Percentiles rank a stretch among this genome's conserved stretches.
phyloP scores from a whole-genome alignment of 1,140 invertebrate species.

The Pogonus chalceus region DNA sequence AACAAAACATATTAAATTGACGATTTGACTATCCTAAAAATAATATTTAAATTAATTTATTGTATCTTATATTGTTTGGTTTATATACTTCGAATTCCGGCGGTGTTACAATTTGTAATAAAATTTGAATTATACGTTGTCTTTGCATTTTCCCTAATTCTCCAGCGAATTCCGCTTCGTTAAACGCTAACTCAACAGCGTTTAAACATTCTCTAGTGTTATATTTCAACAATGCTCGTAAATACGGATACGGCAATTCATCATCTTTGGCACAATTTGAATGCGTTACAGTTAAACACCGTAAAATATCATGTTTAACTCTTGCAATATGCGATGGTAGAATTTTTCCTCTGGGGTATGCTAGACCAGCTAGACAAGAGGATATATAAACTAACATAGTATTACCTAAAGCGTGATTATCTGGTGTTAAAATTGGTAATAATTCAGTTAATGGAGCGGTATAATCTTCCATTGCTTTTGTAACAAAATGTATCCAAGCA shows the following conservation, averaged over 20 bases:
- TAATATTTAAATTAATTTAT: constrained; percentile 11
- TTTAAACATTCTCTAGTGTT: constrained; percentile 86
- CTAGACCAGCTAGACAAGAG: constrained; percentile 84
- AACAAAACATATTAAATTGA: constrained; percentile 40
- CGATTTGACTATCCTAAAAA: constrained; percentile 39
- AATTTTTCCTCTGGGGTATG: constrained; percentile 80
- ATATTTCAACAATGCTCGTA: constrained; percentile 71
- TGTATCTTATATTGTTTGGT: constrained; percentile 18
- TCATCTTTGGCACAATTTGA: constrained; percentile 51
- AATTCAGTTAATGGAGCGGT: constrained; percentile 73
- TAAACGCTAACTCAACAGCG: constrained; percentile 78
- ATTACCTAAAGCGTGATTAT: constrained; percentile 62
- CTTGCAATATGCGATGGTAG: constrained; percentile 55
- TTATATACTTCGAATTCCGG: constrained; percentile 46
- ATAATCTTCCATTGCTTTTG: constrained; percentile 74
- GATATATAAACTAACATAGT: constrained; percentile 87
- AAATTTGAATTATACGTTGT: constrained; percentile 70
- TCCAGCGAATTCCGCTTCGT: constrained; percentile 67
- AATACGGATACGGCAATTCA: constrained; percentile 68
- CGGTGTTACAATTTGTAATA: constrained; percentile 52
- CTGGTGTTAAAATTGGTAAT: constrained; percentile 42
- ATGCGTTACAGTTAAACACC: constrained; percentile 54
- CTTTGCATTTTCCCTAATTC: constrained; percentile 63
- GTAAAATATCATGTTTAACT: constrained; percentile 65
- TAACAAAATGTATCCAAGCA: constrained; percentile 82